Evolutionary conservation across 2,888 invertebrate species (phyloP), one percentile per base, ranked within the genome.

Genomic region (Epicampocera succincta): DNA sequence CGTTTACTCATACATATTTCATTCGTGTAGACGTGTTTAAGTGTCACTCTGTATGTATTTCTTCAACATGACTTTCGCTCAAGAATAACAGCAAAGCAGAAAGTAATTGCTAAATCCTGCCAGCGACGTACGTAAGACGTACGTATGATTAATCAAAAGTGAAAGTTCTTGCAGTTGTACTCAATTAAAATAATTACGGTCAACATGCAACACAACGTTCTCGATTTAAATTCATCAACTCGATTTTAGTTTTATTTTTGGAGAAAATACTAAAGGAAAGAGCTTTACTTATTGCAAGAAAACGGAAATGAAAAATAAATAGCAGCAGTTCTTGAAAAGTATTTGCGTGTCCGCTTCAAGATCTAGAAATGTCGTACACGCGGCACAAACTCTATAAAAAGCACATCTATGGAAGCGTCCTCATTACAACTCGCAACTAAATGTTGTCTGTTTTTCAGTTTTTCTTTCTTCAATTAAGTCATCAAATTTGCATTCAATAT

Each of bases 151-250:
- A 80, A 73, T 66, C 50, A 73, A 81, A 84, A 84, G 84, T 78
- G 80, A 84, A 84, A 84, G 80, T 81, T 78, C 79, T 80, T 83
- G 58, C 74, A 79, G 73, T 81, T 73, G 54, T 56, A 54, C 19
- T 68, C 50, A 56, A 71, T 54, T 33, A 75, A n/a, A 74, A 76
- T 73, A 84, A 82, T 79, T 83, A 46, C 66, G 69, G 73, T 46
- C 66, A 74, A 79, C 76, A 83, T 83, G 82, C 80, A 73, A 83
- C 52, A 46, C 11, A 54, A 73, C 13, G 40, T 25, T 56, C 21
- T 63, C 56, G 33, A 19, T 40, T 71, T 76, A 11, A 60, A 21
- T 29, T 44, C 13, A 17, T 5, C 21, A 48, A 13, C 13, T 25
- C 33, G 15, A n/a, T 63, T 50, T 68, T 33, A 8, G 33, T 33